Base-by-base conservation (phyloP, 1,140 invertebrate species). In the Drosophila lowei region DNA sequence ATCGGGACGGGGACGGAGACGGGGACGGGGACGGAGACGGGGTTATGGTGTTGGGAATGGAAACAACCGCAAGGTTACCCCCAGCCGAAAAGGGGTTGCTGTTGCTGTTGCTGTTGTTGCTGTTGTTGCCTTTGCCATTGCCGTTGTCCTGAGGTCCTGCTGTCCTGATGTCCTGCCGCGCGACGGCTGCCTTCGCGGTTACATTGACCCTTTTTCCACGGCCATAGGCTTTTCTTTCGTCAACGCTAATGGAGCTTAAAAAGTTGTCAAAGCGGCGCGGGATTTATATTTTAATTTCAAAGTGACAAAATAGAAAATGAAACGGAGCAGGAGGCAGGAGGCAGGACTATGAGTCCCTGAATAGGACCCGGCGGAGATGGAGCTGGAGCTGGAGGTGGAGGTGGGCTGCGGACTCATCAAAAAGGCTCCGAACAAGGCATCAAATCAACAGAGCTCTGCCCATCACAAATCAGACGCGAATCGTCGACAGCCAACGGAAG, bases 201-300 rank as follows among this genome's bases (percentile, higher is more conserved):
- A 18, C 30, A 55, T 77, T 77, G 67, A 67, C 57, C 67, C 74
- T 77, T 42, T 59, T 46, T 30, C 6, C 49, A 23, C 56, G 48
- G 34, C 49, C 54, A 70, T 85, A 70, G 79, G 68, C 67, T 86
- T 81, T 74, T 73, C 88, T 86, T 41, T 65, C 81, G 83, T 78
- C 81, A 88, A 88, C 81, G 64, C 81, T 86, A 86, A 86, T 86
- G 81, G 81, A 86, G 81, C 81, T 86, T 86, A 86, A 86, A 86
- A 86, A 86, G 81, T 88, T 86, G 81, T 81, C 81, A 85, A 85
- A 85, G 80, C 80, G 77, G 61, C 72, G 80, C 81, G 78, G 83
- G 81, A 78, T 81, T 85, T 85, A 75, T 86, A 88, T 86, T 86
- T 86, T 86, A 86, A 86, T 86, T 86, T 86, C 77, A 75, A 65